Evolutionary conservation across 2,797 vertebrate genomes (phyloP), one percentile per base, ranked within the genome.

Genomic region (Muscicapa comitata): DNA sequence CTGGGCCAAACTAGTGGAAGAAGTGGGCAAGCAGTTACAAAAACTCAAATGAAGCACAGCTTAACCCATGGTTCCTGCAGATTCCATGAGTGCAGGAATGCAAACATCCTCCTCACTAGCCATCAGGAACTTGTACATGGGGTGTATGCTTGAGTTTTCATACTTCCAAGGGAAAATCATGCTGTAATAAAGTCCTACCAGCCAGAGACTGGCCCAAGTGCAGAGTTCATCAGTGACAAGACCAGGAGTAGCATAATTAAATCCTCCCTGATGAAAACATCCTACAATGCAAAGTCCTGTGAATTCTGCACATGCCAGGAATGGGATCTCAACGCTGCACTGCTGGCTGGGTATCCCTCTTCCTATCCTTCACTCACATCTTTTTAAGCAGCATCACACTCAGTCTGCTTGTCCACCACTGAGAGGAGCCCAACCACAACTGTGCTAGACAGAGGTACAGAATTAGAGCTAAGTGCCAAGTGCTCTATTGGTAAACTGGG

Each of bases 11-110:
- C 0, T 7, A 9, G 54, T 71, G 35, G 21, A 25, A 74, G 17
- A 80, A 87, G 17, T 18, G 23, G 24, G 21, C 10, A 86, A 89
- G 28, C 38, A 83, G 15, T 55, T 62, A 43, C 9, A 68, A 67
- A 87, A 79, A 72, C 19, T 7, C 80, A 88, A 88, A 85, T 2
- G 8, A 81, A 80, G 33, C 58, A 86, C 38, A 90, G 73, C n/a
- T 54, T 85, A 61, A 70, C n/a, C 24, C 37, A 47, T 2, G 14
- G 45, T 6, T 87, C 42, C 75, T 35, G 29, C 42, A 63, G 54
- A 54, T 47, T 25, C 68, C 38, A 25, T 0, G 0, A 61, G 16
- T 37, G 43, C 63, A 80, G 65, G 24, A 77, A 78, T 0, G 1
- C 13, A 48, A 58, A 45, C 6, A 43, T 17, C 21, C 57, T 71